Evolutionary conservation across 2,888 invertebrate species (phyloP), one percentile per base, ranked within the genome.

Genomic region (Patella depressa): DNA sequence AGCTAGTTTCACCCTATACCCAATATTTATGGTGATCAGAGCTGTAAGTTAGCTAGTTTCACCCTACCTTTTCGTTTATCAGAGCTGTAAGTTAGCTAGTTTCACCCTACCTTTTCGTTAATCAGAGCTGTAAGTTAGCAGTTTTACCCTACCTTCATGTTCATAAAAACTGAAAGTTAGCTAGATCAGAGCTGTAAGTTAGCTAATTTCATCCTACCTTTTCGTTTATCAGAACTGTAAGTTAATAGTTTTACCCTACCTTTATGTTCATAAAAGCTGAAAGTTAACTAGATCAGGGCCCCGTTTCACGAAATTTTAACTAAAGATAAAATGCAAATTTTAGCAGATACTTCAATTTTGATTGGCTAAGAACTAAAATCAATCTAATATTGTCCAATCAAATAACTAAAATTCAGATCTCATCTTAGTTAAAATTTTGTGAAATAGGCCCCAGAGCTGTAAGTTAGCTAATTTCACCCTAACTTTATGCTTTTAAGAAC

Each of bases 401-500:
- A n/a, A n/a, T n/a, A n/a, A n/a, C n/a, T n/a, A n/a, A n/a, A n/a
- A n/a, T n/a, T n/a, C n/a, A n/a, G n/a, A n/a, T n/a, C n/a, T n/a
- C n/a, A n/a, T n/a, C n/a, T n/a, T n/a, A n/a, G n/a, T n/a, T n/a
- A n/a, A n/a, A n/a, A n/a, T n/a, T n/a, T n/a, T n/a, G n/a, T n/a
- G n/a, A n/a, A n/a, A n/a, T n/a, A n/a, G n/a, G n/a, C n/a, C n/a
- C n/a, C n/a, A 14, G 19, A 75, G 19, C 45, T 12, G 15, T 29
- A 11, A 70, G 70, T n/a, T n/a, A 45, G n/a, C 24, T 53, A 71
- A n/a, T 12, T n/a, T 15, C 53, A 4, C 80, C 87, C 78, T 93
- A 85, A 96, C 45, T 45, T 34, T 45, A n/a, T n/a, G n/a, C n/a
- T n/a, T n/a, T n/a, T 98, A 97, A 77, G 94, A 92, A 17, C 92